Conservation (phyloP, 2,797 vertebrate species). For the Pteronotus mesoamericanus region DNA sequence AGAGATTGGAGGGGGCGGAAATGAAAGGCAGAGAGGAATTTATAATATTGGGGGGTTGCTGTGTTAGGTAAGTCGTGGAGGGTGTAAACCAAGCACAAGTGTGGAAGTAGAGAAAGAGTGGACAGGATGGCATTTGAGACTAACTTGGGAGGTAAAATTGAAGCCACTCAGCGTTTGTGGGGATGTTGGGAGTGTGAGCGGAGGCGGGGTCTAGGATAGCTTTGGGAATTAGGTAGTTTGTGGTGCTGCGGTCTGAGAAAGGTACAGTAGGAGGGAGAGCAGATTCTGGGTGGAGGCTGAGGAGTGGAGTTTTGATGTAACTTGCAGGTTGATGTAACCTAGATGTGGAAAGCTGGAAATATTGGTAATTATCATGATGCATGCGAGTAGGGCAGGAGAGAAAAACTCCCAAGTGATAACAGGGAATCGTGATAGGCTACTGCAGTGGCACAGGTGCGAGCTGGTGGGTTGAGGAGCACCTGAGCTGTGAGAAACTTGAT, state of each 20-base stretch:
- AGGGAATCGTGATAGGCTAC: background rate
- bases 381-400: background rate
- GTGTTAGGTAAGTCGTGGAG: background rate
- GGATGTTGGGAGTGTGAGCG: background rate
- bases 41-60: too few species aligned
- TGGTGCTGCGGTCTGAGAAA: background rate
- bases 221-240: background rate
- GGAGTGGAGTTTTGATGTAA: conserved; percentile 11
- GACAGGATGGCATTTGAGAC: background rate
- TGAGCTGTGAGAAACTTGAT: background rate
- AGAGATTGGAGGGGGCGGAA: background rate
- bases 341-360: background rate
- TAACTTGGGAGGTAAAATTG: background rate
- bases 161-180: background rate
- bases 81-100: background rate
- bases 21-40: background rate
- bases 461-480: background rate
- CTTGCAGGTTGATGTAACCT: background rate
- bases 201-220: background rate
- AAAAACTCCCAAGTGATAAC: background rate
- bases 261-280: background rate
- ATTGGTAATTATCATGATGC: background rate
- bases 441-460: background rate
- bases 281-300: background rate
- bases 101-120: background rate